Conservation (phyloP, 2,113 vertebrate species). For the Pelvicachromis taeniatus region DNA sequence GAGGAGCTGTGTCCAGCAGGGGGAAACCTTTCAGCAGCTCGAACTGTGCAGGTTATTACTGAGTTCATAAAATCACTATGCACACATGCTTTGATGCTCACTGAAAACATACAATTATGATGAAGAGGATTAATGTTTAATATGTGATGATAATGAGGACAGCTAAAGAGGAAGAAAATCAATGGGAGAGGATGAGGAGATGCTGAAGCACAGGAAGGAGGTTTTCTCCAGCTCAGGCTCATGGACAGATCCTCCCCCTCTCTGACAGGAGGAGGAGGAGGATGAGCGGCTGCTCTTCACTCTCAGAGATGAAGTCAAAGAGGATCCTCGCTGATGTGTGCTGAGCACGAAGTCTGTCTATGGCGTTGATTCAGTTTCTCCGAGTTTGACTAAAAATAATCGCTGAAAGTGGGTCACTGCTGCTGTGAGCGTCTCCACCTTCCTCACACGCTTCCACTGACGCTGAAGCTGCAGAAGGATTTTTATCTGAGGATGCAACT, state of each 20-base stretch:
- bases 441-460: neutral
- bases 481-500: neutral
- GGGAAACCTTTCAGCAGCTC: neutral
- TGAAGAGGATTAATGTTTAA: neutral
- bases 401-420: neutral
- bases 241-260: constrained; percentile 21
- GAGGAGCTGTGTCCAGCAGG: neutral
- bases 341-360: neutral
- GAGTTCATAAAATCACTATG: neutral
- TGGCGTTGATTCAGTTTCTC: neutral
- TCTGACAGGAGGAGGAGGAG: neutral
- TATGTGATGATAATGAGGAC: neutral
- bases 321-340: neutral
- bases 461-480: neutral
- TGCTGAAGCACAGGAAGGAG: neutral
- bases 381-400: neutral
- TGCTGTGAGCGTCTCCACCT: neutral
- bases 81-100: neutral
- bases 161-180: neutral
- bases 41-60: neutral
- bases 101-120: neutral
- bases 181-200: neutral
- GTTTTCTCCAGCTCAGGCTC: neutral
- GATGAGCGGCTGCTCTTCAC: neutral
- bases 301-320: neutral